These are phyloP conservation scores for Helogale parvula DNA, from an alignment of 2,113 vertebrate species.

Conservation along the genomic window DNA sequence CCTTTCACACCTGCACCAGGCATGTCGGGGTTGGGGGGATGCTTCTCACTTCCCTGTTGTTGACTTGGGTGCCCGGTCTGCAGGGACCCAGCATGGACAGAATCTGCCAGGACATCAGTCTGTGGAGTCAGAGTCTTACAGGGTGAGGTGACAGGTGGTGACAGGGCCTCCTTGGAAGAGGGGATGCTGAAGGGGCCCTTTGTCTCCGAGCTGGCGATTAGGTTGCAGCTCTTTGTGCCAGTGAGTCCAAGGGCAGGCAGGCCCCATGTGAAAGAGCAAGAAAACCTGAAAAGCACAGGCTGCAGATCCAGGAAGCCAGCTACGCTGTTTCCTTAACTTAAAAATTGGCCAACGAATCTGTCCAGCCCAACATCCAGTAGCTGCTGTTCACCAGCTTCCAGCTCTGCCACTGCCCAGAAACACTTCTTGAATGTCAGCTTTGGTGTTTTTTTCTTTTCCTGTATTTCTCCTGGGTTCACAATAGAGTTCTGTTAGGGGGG, in stretches of 20 bases:
- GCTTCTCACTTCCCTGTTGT: background rate
- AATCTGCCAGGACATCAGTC: background rate
- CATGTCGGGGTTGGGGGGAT: rapidly evolving
- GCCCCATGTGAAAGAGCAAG: background rate
- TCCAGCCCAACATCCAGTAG: background rate
- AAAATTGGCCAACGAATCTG: background rate
- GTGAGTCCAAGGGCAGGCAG: background rate
- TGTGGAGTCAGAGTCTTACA: background rate
- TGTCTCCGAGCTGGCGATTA: conserved; percentile 29
- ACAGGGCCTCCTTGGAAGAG: background rate
- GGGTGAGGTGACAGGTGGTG: conserved; percentile 14
- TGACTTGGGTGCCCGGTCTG: background rate
- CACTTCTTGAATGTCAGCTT: background rate
- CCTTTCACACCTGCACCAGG: rapidly evolving
- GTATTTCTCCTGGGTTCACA: background rate
- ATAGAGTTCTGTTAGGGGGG: background rate
- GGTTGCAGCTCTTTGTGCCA: conserved; percentile 39
- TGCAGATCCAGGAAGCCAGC: background rate
- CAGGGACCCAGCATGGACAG: rapidly evolving
- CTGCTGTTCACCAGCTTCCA: background rate
- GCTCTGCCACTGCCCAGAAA: background rate
- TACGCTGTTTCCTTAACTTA: rapidly evolving
- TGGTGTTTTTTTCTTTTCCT: background rate
- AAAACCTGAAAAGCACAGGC: background rate
- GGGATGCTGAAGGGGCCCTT: conserved; percentile 47